phyloP scores from a whole-genome alignment of 2,113 vertebrate genomes.

The Astur gentilis region DNA sequence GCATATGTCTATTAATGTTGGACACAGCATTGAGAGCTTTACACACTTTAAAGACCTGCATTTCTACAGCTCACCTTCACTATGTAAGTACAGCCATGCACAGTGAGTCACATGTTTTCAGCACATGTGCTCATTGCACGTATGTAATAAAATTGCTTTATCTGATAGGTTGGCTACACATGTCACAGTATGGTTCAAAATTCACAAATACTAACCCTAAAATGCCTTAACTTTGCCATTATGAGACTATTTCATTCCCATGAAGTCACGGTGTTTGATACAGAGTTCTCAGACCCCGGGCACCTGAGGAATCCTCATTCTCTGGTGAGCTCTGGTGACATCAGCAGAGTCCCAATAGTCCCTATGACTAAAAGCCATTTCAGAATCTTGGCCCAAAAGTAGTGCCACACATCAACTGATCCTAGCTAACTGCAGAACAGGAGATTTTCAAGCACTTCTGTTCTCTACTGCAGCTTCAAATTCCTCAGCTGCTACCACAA shows the following conservation, averaged over 20 bases:
- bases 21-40: neutral
- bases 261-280: neutral
- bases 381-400: neutral
- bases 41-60: no score
- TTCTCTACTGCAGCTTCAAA: neutral
- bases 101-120: fast-evolving
- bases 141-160: neutral
- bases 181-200: neutral
- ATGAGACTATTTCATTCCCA: neutral
- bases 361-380: neutral
- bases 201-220: neutral
- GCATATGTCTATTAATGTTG: neutral
- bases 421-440: neutral
- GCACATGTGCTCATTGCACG: neutral
- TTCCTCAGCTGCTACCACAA: neutral
- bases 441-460: neutral
- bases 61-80: neutral
- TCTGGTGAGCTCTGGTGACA: neutral
- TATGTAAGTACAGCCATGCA: fast-evolving
- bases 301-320: neutral
- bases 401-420: neutral
- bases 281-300: neutral
- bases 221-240: neutral
- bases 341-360: neutral
- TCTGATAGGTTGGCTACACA: neutral